These are phyloP conservation scores for Drosophila saltans DNA, from an alignment of 1,140 invertebrate genomes.

Conservation along the genomic window DNA sequence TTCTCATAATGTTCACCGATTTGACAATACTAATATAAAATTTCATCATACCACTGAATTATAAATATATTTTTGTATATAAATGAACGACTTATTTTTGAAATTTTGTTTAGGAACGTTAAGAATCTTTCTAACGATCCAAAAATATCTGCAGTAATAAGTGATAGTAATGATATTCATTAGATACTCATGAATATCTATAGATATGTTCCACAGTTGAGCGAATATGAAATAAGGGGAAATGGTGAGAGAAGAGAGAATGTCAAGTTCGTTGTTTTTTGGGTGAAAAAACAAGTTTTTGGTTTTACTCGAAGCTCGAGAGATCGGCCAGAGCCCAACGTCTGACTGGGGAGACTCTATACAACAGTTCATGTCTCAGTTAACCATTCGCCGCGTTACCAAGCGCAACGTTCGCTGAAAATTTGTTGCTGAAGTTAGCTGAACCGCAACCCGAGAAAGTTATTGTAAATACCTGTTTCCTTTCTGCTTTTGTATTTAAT, in stretches of 20 bases:
- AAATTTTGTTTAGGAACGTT: not conserved
- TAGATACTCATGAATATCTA: not conserved
- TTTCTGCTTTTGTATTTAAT: slow-evolving; percentile 48
- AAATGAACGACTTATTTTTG: too few species aligned
- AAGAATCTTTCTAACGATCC: not conserved
- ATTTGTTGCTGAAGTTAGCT: slow-evolving; percentile 27
- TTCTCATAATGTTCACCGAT: too few species aligned
- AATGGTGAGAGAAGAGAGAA: slow-evolving; percentile 19
- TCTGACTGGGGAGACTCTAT: not conserved
- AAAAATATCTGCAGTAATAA: not conserved
- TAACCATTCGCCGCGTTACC: slow-evolving; percentile 42
- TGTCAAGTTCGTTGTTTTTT: slow-evolving; percentile 59
- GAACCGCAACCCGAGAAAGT: slow-evolving; percentile 62
- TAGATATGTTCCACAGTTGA: slow-evolving; percentile 26
- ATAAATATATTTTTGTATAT: too few species aligned
- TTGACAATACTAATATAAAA: too few species aligned
- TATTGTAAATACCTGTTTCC: slow-evolving; percentile 62
- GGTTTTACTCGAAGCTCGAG: slow-evolving; percentile 28
- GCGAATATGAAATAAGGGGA: not conserved
- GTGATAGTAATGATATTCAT: not conserved
- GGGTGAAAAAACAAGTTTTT: slow-evolving; percentile 69
- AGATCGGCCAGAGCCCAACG: slow-evolving; percentile 10
- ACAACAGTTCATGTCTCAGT: slow-evolving; percentile 41
- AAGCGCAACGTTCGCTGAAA: slow-evolving; percentile 47
- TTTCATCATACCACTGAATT: too few species aligned